Percentiles rank a stretch among this genome's conserved stretches.
phyloP scores from a whole-genome alignment of 2,888 invertebrate species.

The Xylocampa areola region DNA sequence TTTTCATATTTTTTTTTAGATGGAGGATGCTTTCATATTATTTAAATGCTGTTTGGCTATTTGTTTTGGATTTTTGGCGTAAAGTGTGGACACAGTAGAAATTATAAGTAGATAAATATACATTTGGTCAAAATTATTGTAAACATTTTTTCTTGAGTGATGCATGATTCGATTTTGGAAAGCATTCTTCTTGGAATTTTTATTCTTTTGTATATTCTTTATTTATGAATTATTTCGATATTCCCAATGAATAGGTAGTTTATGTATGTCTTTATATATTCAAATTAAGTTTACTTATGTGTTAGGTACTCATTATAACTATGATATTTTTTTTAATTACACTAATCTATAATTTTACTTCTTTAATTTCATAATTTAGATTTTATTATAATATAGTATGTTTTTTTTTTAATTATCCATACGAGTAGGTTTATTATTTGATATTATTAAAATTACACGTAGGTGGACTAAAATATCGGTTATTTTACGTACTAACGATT shows the following conservation, averaged over 20 bases:
- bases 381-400: background rate
- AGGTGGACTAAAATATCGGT: constrained; percentile 21
- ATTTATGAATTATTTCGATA: constrained; percentile 27
- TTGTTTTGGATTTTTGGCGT: constrained; percentile 55
- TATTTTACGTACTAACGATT: background rate
- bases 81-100: constrained; percentile 58
- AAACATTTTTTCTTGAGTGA: constrained; percentile 56
- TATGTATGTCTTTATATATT: constrained; percentile 40
- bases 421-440: background rate
- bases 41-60: constrained; percentile 72
- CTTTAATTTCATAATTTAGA: too few relatives aligned
- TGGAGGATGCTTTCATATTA: constrained; percentile 87
- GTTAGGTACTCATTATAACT: constrained; percentile 41
- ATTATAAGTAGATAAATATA: constrained; percentile 50
- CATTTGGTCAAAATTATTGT: constrained; percentile 46
- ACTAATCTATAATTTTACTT: too few relatives aligned
- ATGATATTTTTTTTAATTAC: background rate
- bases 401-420: background rate
- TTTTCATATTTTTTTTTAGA: constrained; percentile 67
- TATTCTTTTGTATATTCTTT: constrained; percentile 36
- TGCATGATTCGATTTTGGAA: constrained; percentile 72
- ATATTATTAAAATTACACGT: constrained; percentile 12
- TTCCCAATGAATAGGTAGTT: constrained; percentile 38
- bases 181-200: constrained; percentile 83
- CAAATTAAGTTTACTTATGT: constrained; percentile 46